Evolutionary conservation across 1,140 invertebrate species (phyloP).

Genomic region (Pentalonia nigronervosa): DNA sequence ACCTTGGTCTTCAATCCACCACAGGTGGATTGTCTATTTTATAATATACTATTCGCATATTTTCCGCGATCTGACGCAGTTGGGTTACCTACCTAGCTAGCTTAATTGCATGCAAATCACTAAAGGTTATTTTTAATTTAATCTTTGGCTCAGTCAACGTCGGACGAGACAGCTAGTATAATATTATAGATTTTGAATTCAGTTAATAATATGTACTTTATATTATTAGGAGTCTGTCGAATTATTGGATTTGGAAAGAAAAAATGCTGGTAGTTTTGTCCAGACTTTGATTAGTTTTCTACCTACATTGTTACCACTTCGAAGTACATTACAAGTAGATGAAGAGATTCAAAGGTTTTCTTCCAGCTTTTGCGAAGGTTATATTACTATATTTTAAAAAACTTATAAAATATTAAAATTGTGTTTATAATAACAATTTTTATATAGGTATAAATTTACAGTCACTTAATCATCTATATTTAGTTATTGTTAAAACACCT

Average conservation of each 20-base stretch:
- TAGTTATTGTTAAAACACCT: not conserved
- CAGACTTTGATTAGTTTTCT: conserved; percentile 75
- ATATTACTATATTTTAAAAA: not conserved
- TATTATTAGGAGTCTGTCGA: conserved; percentile 44
- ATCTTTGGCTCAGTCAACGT: too few species aligned
- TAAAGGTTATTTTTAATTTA: too few species aligned
- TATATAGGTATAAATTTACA: not conserved
- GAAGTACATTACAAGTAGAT: conserved; percentile 82
- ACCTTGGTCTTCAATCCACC: too few species aligned
- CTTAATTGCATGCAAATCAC: too few species aligned
- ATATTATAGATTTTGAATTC: not conserved
- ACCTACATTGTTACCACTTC: conserved; percentile 74
- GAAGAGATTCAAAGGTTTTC: conserved; percentile 90
- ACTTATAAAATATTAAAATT: not conserved
- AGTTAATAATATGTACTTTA: not conserved
- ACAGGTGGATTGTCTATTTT: too few species aligned
- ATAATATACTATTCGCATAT: too few species aligned
- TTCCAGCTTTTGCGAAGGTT: conserved; percentile 73
- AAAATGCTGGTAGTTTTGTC: conserved; percentile 81
- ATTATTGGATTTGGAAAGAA: conserved; percentile 75
- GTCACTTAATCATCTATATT: not conserved
- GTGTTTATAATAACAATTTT: not conserved
- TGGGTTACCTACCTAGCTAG: too few species aligned
- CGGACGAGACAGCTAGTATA: too few species aligned
- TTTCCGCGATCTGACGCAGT: too few species aligned